Percentiles rank a stretch among this genome's conserved stretches.
Evolutionary conservation across 2,797 vertebrate genomes (phyloP).

Genomic region (Lepidocolaptes lacrymiger): DNA sequence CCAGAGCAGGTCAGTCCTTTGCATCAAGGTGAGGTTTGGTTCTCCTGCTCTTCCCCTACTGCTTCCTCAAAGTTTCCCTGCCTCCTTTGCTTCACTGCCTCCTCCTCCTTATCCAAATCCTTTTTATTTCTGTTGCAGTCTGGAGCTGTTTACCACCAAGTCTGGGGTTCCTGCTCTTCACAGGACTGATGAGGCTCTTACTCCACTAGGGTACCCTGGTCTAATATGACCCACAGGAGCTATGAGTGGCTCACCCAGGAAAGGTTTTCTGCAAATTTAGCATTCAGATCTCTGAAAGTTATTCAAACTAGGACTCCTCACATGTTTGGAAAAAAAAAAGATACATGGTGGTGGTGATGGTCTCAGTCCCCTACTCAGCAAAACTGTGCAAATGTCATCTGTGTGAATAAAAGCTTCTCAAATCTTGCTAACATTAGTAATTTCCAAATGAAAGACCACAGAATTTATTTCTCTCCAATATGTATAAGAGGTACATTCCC

Average conservation of each 20-base stretch:
- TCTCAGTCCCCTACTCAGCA: neutral
- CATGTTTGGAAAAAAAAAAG: neutral
- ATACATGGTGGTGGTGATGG: rapidly evolving
- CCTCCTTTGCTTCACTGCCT: neutral
- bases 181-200: neutral
- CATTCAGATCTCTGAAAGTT: neutral
- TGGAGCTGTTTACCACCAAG: neutral
- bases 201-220: rapidly evolving
- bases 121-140: neutral
- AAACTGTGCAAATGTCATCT: neutral
- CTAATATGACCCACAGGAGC: neutral
- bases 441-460: conserved; percentile 7
- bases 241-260: neutral
- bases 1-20: neutral
- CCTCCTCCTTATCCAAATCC: neutral
- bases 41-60: neutral
- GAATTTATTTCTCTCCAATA: neutral
- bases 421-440: neutral
- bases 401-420: neutral
- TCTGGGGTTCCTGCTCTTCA: neutral
- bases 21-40: neutral
- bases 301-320: neutral
- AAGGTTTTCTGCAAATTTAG: neutral
- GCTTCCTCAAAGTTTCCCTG: neutral
- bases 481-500: neutral